Percentiles rank a stretch among this genome's conserved stretches.
These are phyloP conservation scores for Drusus annulatus DNA, from an alignment of 1,140 invertebrate species.

Conservation along the genomic window DNA sequence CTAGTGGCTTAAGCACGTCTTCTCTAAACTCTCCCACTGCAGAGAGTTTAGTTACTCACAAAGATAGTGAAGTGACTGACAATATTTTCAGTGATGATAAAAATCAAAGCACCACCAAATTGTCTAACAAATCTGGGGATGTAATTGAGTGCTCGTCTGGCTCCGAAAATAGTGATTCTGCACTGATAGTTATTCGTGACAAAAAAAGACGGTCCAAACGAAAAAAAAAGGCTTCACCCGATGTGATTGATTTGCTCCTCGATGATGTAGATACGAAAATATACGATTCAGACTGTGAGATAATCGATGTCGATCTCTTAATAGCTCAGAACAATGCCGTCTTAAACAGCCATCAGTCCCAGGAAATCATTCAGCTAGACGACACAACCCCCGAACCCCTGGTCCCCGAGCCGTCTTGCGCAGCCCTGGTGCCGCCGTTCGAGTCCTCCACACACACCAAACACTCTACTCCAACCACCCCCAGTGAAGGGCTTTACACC, in stretches of 20 bases:
- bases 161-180: conserved; percentile 1
- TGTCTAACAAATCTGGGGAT: not conserved
- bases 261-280: conserved; percentile 7
- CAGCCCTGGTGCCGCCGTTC: too few relatives aligned
- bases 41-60: too few relatives aligned
- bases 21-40: not conserved
- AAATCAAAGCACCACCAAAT: not conserved
- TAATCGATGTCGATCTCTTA: conserved; percentile 20
- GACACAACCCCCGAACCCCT: not conserved
- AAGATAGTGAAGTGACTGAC: too few relatives aligned
- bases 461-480: not conserved
- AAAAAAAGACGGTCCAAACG: not conserved
- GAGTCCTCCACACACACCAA: too few relatives aligned
- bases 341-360: not conserved
- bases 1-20: not conserved
- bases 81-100: too few relatives aligned
- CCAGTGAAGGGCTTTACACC: not conserved
- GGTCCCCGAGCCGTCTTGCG: too few relatives aligned
- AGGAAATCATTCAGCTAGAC: conserved; percentile 6
- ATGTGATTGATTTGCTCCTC: conserved; percentile 18
- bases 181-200: not conserved
- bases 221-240: not conserved
- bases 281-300: conserved; percentile 35
- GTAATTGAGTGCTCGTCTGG: conserved; percentile 30
- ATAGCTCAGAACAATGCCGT: conserved; percentile 25